A percentile compares a stretch with the other conserved stretches of the same genome.
Evolutionary conservation across 2,797 vertebrate species (phyloP).

Genomic region (Xenops minutus): DNA sequence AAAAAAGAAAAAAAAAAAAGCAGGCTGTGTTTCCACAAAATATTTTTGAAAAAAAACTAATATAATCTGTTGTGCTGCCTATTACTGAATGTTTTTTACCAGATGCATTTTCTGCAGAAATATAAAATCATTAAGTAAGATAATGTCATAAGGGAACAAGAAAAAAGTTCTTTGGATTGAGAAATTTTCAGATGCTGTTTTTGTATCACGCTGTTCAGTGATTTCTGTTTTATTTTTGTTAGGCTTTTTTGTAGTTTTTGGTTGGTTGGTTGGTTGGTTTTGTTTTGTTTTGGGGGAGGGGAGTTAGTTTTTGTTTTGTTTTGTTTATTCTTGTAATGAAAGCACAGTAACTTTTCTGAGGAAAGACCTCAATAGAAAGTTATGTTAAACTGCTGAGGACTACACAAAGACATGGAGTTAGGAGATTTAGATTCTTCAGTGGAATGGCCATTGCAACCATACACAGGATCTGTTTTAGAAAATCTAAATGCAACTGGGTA

Average conservation of each 20-base stretch:
- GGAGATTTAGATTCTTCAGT: background rate
- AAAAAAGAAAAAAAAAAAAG: background rate
- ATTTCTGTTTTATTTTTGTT: background rate
- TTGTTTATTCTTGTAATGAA: background rate
- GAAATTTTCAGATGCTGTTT: background rate
- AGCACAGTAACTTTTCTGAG: background rate
- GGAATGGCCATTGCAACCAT: background rate
- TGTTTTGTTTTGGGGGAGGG: too few species aligned
- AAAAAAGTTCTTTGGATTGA: background rate
- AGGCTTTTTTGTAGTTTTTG: too few species aligned
- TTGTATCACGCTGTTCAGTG: background rate
- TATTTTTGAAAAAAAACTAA: background rate
- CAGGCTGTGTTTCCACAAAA: background rate
- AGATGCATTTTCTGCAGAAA: background rate
- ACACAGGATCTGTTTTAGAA: background rate
- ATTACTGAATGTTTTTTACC: background rate
- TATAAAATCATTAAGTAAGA: background rate
- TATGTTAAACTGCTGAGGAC: background rate
- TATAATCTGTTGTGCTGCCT: background rate
- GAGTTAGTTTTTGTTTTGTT: too few species aligned
- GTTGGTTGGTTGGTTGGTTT: too few species aligned
- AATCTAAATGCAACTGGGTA: background rate
- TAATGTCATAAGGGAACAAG: background rate
- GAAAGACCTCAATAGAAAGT: background rate
- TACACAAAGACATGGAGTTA: background rate